Evolutionary conservation across 2,113 vertebrate genomes (phyloP), one percentile per base, ranked within the genome.

Genomic region (Mugil cephalus): DNA sequence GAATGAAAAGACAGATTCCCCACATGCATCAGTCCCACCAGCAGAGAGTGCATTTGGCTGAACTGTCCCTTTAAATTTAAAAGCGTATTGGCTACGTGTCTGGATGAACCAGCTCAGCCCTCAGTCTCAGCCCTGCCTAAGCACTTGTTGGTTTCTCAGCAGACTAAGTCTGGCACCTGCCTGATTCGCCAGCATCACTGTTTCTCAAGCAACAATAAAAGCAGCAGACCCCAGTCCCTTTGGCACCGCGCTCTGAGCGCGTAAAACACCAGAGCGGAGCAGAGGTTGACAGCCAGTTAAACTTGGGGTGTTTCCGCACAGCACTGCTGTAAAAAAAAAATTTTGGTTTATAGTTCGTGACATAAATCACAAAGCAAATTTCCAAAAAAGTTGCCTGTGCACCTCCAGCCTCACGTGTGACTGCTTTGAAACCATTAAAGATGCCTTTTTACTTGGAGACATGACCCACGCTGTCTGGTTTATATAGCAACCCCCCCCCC

Each of bases 101-200:
- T 76, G 66, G 70, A 61, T 70, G 36, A 51, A 36, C 38, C 81
- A 47, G 21, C 58, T 53, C 47, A 70, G 54, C 50, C 59, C 12
- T 30, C 35, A 24, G 40, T 54, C 61, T 63, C 52, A 55, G 67
- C 69, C 38, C 72, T 71, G 77, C 48, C 66, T 56, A 39, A 48
- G 72, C 78, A 85, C 77, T 85, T 74, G 88, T 84, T 76, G 79
- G 60, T 45, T 58, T 40, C 53, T 24, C 0, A 53, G 58, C 50
- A 65, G 46, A 84, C 77, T 64, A 74, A 53, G 73, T 71, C 82
- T 80, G 82, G 86, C 84, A 89, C 89, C 87, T 89, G 87, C 84
- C 69, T 64, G 72, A 74, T 66, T 74, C 53, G 60, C 79, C 89
- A 82, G 18, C 64, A 74, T 66, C 77, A 58, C 60, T 79, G 83